Percentiles rank a stretch among this genome's conserved stretches.
phyloP scores from a whole-genome alignment of 2,113 vertebrate genomes.

The Pongo abelii region DNA sequence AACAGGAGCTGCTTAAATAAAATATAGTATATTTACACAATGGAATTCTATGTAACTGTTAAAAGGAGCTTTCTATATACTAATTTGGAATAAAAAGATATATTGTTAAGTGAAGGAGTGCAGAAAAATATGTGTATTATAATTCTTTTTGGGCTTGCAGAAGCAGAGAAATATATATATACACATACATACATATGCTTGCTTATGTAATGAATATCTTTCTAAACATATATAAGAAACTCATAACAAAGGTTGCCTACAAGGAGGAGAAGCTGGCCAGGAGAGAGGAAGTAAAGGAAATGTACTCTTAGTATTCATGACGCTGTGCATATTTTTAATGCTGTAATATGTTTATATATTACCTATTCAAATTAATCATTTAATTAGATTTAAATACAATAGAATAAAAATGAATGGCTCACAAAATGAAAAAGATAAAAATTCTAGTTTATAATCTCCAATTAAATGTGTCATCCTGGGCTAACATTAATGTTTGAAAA shows the following conservation, averaged over 20 bases:
- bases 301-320: not conserved
- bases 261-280: not conserved
- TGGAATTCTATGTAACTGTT: not conserved
- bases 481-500: not conserved
- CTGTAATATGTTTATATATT: not conserved
- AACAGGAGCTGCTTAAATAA: not conserved
- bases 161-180: not conserved
- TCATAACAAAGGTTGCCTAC: not conserved
- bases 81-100: not conserved
- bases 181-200: not conserved
- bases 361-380: not conserved
- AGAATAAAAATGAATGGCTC: not conserved
- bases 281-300: not conserved
- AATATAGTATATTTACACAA: not conserved
- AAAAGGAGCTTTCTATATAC: not conserved
- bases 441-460: not conserved
- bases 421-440: conserved; percentile 13
- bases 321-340: not conserved
- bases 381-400: not conserved
- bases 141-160: conserved; percentile 8
- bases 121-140: not conserved
- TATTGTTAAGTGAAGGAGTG: not conserved
- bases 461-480: not conserved
- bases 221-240: not conserved
- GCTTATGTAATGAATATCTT: not conserved